Evolutionary conservation across 2,113 vertebrate genomes (phyloP).

Genomic region (Crocuta crocuta): DNA sequence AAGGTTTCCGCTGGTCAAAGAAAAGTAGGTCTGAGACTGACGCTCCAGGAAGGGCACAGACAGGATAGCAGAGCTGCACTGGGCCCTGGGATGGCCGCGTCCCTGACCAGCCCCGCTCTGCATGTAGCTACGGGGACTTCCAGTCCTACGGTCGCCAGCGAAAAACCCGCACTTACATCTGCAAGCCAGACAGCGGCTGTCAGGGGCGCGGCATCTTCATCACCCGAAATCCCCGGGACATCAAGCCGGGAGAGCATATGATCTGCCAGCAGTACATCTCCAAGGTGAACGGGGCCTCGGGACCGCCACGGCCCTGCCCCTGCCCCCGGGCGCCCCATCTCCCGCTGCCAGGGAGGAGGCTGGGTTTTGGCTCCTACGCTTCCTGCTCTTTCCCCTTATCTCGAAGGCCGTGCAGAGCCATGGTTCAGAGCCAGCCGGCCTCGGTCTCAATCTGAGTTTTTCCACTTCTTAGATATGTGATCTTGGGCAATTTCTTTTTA

Average conservation of each 20-base stretch:
- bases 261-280: slow-evolving; percentile 90
- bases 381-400: neutral
- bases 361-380: neutral
- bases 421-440: neutral
- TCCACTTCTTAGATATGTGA: neutral
- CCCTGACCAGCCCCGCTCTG: slow-evolving; percentile 28
- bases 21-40: slow-evolving; percentile 23
- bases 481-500: neutral
- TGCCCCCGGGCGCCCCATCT: neutral
- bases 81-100: neutral
- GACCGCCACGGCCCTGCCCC: neutral
- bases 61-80: fast-evolving
- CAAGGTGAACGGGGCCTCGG: slow-evolving; percentile 80
- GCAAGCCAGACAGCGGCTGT: slow-evolving; percentile 89
- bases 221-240: slow-evolving; percentile 84
- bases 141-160: slow-evolving; percentile 80
- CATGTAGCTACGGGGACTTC: slow-evolving; percentile 87
- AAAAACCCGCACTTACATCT: slow-evolving; percentile 86
- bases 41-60: neutral
- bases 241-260: slow-evolving; percentile 86
- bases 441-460: neutral
- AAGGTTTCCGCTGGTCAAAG: neutral
- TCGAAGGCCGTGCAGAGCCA: neutral
- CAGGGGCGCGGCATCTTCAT: slow-evolving; percentile 90
- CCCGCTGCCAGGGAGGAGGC: neutral